phyloP scores from a whole-genome alignment of 2,797 vertebrate species.

The Eospalax fontanierii region DNA sequence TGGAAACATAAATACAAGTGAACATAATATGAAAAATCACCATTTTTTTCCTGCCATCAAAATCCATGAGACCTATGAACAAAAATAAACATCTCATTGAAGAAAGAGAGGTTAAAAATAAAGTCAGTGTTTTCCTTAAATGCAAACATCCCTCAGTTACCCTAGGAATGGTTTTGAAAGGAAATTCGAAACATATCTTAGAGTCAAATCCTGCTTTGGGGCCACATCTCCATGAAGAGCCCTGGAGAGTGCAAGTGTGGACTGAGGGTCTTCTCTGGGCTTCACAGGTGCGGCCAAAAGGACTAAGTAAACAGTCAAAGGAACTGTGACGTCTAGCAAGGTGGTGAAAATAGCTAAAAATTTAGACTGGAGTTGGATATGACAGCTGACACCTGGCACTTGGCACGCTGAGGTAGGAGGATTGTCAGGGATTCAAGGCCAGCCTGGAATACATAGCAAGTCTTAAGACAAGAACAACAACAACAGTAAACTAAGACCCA shows the following conservation, averaged over 20 bases:
- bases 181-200: slow-evolving; percentile 74
- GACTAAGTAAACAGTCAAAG: not conserved
- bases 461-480: not conserved
- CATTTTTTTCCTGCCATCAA: slow-evolving; percentile 58
- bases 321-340: not conserved
- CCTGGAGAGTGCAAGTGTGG: not conserved
- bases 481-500: not conserved
- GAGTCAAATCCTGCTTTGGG: slow-evolving; percentile 47
- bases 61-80: slow-evolving; percentile 65
- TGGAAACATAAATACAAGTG: slow-evolving; percentile 59
- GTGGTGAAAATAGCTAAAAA: slow-evolving; percentile 22
- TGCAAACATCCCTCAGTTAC: slow-evolving; percentile 71
- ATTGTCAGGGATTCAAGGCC: not conserved
- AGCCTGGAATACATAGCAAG: not conserved
- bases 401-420: not conserved
- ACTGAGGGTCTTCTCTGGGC: not conserved
- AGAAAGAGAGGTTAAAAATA: slow-evolving; percentile 66
- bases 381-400: not conserved
- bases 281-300: not conserved
- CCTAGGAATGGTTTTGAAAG: slow-evolving; percentile 69
- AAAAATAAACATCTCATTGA: slow-evolving; percentile 77
- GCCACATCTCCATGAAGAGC: not conserved
- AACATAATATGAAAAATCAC: slow-evolving; percentile 52
- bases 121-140: slow-evolving; percentile 70
- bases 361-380: not conserved